Evolutionary conservation across 2,888 invertebrate genomes (phyloP).

Genomic region (Cerastis rubricosa): DNA sequence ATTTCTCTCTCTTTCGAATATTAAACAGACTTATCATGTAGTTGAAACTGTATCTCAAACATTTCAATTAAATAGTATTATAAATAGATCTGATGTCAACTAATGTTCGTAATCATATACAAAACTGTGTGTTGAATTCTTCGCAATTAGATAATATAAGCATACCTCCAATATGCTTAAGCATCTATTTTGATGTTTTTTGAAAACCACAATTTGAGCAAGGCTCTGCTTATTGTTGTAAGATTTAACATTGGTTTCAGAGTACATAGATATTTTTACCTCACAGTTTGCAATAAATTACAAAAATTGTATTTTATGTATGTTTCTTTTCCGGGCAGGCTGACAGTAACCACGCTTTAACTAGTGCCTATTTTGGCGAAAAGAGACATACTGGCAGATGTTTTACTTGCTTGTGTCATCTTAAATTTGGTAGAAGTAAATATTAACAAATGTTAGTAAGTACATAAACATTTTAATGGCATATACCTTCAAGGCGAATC

Average conservation of each 20-base stretch:
- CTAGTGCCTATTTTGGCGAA: background rate
- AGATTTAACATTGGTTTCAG: background rate
- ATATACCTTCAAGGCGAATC: conserved; percentile 16
- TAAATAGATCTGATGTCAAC: conserved; percentile 73
- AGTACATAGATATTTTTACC: background rate
- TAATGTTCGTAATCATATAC: conserved; percentile 7
- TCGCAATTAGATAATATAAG: conserved; percentile 23
- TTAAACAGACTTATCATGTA: conserved; percentile 8
- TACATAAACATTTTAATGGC: conserved; percentile 34
- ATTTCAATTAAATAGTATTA: conserved; percentile 70
- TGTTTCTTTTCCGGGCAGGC: background rate
- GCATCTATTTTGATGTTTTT: background rate
- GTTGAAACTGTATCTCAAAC: conserved; percentile 29
- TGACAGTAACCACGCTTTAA: background rate
- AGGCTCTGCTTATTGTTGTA: background rate
- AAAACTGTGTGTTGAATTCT: conserved; percentile 25
- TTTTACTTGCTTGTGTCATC: background rate
- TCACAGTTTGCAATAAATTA: background rate
- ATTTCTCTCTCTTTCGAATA: conserved; percentile 43
- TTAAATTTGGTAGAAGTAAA: conserved; percentile 2
- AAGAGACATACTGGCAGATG: background rate
- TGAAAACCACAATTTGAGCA: conserved; percentile 2
- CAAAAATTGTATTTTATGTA: background rate
- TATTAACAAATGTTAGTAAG: conserved; percentile 21
- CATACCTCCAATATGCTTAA: background rate